These are phyloP conservation scores for Psettodes erumei DNA, from an alignment of 2,113 vertebrate genomes.

Conservation along the genomic window DNA sequence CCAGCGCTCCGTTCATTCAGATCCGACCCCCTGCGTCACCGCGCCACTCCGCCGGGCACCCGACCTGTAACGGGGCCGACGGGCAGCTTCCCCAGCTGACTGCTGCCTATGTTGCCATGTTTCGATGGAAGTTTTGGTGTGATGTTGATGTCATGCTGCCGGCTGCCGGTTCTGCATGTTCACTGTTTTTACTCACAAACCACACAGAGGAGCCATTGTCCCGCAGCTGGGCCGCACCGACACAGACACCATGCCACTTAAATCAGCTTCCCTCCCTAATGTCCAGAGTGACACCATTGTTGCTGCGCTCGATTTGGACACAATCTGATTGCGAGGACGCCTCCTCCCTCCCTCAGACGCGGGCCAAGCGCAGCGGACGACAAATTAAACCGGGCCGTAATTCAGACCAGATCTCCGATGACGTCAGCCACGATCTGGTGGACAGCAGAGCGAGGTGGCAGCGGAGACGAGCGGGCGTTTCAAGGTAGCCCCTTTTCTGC, in stretches of 20 bases:
- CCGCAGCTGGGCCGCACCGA: neutral
- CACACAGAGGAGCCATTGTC: constrained; percentile 12
- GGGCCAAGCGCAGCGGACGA: constrained; percentile 15
- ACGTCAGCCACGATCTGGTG: constrained; percentile 21
- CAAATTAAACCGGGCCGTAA: constrained; percentile 17
- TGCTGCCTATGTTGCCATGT: no score
- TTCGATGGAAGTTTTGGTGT: no score
- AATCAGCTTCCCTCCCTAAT: neutral
- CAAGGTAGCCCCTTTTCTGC: no score
- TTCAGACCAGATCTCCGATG: constrained; percentile 36
- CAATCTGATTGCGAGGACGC: constrained; percentile 8
- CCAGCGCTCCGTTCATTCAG: neutral
- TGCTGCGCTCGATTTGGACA: neutral
- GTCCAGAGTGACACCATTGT: neutral
- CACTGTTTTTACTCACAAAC: neutral
- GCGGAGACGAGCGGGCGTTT: neutral
- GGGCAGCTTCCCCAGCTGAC: neutral
- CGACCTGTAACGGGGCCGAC: no score
- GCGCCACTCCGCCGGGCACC: neutral
- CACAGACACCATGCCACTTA: constrained; percentile 18
- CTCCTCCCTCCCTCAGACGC: constrained; percentile 3
- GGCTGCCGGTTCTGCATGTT: neutral
- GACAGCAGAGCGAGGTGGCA: neutral
- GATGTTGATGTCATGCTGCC: neutral
- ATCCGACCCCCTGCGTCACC: neutral